These are phyloP conservation scores for Tryphoninae sp. DNA, from an alignment of 2,888 invertebrate genomes.

Conservation along the genomic window DNA sequence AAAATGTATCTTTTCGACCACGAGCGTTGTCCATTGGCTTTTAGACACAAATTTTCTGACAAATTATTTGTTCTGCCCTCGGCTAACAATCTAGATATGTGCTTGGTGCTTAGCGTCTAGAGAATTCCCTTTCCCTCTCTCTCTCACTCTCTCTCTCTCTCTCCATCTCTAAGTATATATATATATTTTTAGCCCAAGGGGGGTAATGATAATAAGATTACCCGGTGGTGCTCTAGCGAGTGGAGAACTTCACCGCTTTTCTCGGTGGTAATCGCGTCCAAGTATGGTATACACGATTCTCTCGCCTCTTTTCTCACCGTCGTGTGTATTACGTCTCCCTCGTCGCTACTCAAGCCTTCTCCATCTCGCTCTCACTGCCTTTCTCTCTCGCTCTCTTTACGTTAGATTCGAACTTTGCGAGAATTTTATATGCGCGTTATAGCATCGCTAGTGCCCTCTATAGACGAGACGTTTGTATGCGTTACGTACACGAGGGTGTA, in stretches of 20 bases:
- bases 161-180: constrained; percentile 2
- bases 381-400: background rate
- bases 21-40: background rate
- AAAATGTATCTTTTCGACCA: too few relatives aligned
- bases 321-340: constrained; percentile 27
- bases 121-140: background rate
- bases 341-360: constrained; percentile 4
- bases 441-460: constrained; percentile 8
- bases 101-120: background rate
- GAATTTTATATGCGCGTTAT: constrained; percentile 45
- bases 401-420: constrained; percentile 34
- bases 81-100: constrained; percentile 22
- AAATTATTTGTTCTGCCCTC: constrained; percentile 23
- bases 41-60: background rate
- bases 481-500: background rate
- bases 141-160: constrained; percentile 17
- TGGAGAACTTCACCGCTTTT: constrained; percentile 44
- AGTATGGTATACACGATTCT: constrained; percentile 26
- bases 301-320: constrained; percentile 14
- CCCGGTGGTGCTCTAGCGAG: constrained; percentile 33
- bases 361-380: background rate
- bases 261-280: constrained; percentile 49
- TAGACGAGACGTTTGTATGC: constrained; percentile 15
- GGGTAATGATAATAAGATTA: constrained; percentile 60
- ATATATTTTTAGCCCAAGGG: constrained; percentile 38